phyloP scores from a whole-genome alignment of 2,113 vertebrate species.

The Percopsis transmontana region DNA sequence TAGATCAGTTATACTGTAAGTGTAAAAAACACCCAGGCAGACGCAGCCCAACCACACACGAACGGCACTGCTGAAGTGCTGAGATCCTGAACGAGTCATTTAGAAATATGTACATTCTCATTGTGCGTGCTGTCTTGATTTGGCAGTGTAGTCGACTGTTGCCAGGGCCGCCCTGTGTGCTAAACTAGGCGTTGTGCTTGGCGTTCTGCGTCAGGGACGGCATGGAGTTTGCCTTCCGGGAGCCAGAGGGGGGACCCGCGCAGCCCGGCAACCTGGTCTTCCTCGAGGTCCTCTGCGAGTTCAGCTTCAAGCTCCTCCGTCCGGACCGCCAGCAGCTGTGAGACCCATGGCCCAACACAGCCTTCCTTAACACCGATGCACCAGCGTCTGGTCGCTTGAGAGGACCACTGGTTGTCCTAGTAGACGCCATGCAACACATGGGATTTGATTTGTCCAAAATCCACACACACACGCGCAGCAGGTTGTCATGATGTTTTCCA shows the following conservation, averaged over 20 bases:
- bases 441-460: no score
- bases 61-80: no score
- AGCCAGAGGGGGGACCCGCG: conserved; percentile 33
- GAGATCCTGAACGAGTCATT: no score
- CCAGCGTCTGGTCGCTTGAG: neutral
- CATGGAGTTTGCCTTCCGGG: conserved; percentile 82
- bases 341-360: conserved; percentile 56
- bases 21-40: neutral
- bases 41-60: neutral
- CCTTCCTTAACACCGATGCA: neutral
- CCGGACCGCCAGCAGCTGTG: conserved; percentile 82
- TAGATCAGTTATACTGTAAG: neutral
- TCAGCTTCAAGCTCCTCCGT: conserved; percentile 84
- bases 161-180: neutral
- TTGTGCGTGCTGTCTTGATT: no score
- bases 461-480: no score
- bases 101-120: no score
- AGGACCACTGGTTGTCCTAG: no score
- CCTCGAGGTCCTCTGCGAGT: conserved; percentile 87
- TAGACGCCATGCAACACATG: no score
- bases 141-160: neutral
- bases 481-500: neutral
- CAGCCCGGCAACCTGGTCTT: conserved; percentile 79
- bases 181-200: conserved; percentile 17
- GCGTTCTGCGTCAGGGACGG: conserved; percentile 77